These are phyloP conservation scores for Caenorhabditis sp. DNA, from an alignment of 2,888 invertebrate genomes.

Conservation along the genomic window DNA sequence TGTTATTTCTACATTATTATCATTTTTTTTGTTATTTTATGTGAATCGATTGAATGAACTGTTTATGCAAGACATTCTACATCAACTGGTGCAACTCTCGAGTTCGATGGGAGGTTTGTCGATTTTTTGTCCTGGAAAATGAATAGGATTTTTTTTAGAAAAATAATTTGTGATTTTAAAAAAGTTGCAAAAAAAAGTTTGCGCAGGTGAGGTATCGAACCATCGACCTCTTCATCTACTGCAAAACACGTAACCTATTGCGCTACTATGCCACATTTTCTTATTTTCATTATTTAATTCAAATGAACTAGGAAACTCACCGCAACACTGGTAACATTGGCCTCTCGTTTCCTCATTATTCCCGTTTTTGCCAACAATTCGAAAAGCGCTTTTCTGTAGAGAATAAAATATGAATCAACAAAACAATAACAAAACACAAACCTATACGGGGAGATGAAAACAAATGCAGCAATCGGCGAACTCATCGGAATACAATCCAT, in stretches of 20 bases:
- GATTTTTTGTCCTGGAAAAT: no score
- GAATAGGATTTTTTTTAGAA: no score
- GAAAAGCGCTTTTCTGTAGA: background rate
- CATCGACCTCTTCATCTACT: no score
- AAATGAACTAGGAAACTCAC: background rate
- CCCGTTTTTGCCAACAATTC: background rate
- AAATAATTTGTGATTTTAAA: no score
- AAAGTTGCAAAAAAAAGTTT: no score
- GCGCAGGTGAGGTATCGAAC: no score
- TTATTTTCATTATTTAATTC: no score
- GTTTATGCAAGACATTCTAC: background rate
- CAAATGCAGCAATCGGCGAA: conserved; percentile 25
- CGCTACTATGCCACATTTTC: no score
- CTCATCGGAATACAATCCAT: conserved; percentile 37
- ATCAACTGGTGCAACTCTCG: background rate
- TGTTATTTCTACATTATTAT: background rate
- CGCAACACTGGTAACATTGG: background rate
- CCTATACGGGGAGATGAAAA: conserved; percentile 29
- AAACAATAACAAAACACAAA: background rate
- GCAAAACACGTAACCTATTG: no score
- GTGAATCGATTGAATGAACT: background rate
- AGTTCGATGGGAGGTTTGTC: background rate
- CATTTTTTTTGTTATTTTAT: background rate
- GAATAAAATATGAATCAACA: background rate
- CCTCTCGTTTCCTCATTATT: background rate